phyloP scores from a whole-genome alignment of 2,113 vertebrate species.

The Cercocebus atys region DNA sequence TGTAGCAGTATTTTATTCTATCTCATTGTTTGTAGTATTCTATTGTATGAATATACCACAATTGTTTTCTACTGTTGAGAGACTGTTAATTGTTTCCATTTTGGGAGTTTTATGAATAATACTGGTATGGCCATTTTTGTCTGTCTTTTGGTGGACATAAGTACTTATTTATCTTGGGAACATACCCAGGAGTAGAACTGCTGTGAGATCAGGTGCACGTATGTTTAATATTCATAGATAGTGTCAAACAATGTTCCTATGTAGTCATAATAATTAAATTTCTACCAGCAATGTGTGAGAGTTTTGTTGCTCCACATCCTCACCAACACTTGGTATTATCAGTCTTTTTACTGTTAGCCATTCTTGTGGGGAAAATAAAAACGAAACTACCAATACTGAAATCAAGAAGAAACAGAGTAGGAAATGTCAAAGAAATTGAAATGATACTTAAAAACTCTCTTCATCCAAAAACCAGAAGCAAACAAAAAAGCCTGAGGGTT shows the following conservation, averaged over 20 bases:
- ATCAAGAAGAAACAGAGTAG: background rate
- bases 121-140: background rate
- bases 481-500: background rate
- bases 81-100: background rate
- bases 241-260: background rate
- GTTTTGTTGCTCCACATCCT: background rate
- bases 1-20: background rate
- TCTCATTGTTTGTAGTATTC: background rate
- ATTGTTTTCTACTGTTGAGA: background rate
- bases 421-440: background rate
- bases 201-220: background rate
- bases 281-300: background rate
- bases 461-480: background rate
- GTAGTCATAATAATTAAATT: background rate
- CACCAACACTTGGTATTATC: background rate
- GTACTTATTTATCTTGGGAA: background rate
- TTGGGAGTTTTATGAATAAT: background rate
- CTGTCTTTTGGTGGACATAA: background rate
- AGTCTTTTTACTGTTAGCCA: background rate
- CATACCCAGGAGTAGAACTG: background rate
- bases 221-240: background rate
- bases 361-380: background rate
- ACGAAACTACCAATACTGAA: background rate
- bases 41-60: background rate
- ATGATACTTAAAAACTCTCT: background rate